These are phyloP conservation scores for Drosophila kuntzei DNA, from an alignment of 2,888 invertebrate genomes.

Conservation along the genomic window DNA sequence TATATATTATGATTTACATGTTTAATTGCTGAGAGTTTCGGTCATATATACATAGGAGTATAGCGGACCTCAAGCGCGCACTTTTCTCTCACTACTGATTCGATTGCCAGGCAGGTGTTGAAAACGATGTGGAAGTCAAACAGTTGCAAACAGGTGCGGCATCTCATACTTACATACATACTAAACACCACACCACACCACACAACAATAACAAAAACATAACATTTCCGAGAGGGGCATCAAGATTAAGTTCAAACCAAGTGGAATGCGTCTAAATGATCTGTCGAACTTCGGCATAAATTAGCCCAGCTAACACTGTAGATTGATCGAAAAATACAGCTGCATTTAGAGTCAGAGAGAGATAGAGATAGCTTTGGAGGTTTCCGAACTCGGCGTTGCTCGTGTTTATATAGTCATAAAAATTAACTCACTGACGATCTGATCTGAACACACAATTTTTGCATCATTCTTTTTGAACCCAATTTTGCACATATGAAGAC, in stretches of 20 bases:
- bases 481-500: too few relatives aligned
- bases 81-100: conserved; percentile 53
- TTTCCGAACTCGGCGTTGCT: conserved; percentile 1
- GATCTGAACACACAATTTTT: neutral
- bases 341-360: neutral
- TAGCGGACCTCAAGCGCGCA: conserved; percentile 34
- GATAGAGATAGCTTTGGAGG: neutral
- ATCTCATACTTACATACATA: neutral
- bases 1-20: conserved; percentile 47
- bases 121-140: conserved; percentile 31
- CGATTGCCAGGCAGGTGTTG: conserved; percentile 42
- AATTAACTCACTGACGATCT: neutral
- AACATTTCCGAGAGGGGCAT: conserved; percentile 36
- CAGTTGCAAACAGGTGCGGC: conserved; percentile 54
- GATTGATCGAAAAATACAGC: conserved; percentile 13
- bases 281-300: conserved; percentile 36
- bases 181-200: neutral
- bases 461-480: too few relatives aligned
- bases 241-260: conserved; percentile 50
- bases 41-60: conserved; percentile 20
- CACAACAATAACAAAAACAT: conserved; percentile 5
- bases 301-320: conserved; percentile 25
- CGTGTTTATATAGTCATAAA: neutral
- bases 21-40: conserved; percentile 42
- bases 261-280: conserved; percentile 35